Evolutionary conservation across 1,140 invertebrate genomes (phyloP).

Genomic region (Drosophila equinoxialis): DNA sequence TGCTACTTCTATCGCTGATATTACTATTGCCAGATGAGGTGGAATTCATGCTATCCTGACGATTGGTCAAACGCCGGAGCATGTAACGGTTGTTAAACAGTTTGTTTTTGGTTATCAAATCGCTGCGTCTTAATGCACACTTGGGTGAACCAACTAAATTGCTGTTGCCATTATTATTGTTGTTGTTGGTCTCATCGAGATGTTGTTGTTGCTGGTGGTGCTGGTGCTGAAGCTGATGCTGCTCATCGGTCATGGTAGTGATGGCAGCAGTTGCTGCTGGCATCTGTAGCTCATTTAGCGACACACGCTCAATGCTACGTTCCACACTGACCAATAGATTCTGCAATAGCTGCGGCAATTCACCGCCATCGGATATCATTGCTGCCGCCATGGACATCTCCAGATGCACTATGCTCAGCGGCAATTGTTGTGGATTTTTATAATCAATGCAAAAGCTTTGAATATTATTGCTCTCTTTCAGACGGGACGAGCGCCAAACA

Average conservation of each 20-base stretch:
- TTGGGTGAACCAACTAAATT: slow-evolving; percentile 73
- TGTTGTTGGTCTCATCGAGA: slow-evolving; percentile 62
- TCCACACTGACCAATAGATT: slow-evolving; percentile 87
- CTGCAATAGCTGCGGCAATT: slow-evolving; percentile 86
- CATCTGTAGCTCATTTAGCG: slow-evolving; percentile 87
- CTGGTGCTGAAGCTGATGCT: neutral
- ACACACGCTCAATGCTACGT: slow-evolving; percentile 87
- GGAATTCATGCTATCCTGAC: slow-evolving; percentile 82
- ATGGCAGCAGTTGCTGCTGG: slow-evolving; percentile 67
- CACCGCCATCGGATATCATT: slow-evolving; percentile 69
- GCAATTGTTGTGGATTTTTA: slow-evolving; percentile 50
- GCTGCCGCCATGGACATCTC: slow-evolving; percentile 70
- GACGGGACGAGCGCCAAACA: slow-evolving; percentile 73
- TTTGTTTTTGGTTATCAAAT: slow-evolving; percentile 83
- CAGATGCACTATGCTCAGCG: slow-evolving; percentile 64
- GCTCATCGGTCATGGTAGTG: slow-evolving; percentile 1
- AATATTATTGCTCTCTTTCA: slow-evolving; percentile 47
- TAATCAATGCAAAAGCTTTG: slow-evolving; percentile 67
- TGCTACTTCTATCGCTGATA: slow-evolving; percentile 67
- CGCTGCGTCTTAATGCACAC: slow-evolving; percentile 80
- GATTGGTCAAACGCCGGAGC: slow-evolving; percentile 75
- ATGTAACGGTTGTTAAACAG: slow-evolving; percentile 81
- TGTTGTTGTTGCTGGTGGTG: slow-evolving; percentile 24
- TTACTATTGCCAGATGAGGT: slow-evolving; percentile 79
- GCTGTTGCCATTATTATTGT: slow-evolving; percentile 39